A percentile compares a stretch with the other conserved stretches of the same genome.
These are phyloP conservation scores for Habropoda laboriosa DNA, from an alignment of 1,140 invertebrate genomes.

Conservation along the genomic window DNA sequence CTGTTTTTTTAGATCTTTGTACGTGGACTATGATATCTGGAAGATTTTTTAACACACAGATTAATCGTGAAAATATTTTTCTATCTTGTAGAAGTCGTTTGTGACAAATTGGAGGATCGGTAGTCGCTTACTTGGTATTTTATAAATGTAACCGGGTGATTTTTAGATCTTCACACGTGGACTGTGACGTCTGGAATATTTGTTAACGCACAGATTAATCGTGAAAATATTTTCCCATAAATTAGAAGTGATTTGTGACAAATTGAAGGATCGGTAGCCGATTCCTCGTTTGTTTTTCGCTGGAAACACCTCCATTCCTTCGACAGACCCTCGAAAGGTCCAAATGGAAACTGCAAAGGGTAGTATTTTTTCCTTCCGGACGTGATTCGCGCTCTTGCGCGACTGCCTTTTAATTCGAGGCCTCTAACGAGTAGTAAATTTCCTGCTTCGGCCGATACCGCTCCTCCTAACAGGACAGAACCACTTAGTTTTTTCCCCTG, in stretches of 20 bases:
- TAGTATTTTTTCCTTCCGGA: constrained; percentile 56
- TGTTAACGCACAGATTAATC: no score
- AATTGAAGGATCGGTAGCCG: not conserved
- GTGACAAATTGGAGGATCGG: no score
- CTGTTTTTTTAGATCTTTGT: no score
- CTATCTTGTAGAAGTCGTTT: no score
- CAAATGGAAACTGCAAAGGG: constrained; percentile 47
- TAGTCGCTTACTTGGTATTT: no score
- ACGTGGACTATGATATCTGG: no score
- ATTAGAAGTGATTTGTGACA: not conserved
- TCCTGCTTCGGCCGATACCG: constrained; percentile 64
- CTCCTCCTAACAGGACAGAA: constrained; percentile 48
- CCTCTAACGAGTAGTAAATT: constrained; percentile 67
- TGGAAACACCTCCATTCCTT: constrained; percentile 11
- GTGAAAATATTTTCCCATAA: not conserved
- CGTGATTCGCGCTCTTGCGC: constrained; percentile 32
- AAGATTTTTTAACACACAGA: no score
- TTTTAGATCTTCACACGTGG: no score
- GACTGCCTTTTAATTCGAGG: constrained; percentile 58
- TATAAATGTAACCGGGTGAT: no score
- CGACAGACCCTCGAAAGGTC: constrained; percentile 2
- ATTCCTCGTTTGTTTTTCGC: constrained; percentile 23
- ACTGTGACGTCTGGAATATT: no score
- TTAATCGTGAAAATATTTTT: no score
- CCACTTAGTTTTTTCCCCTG: constrained; percentile 66